Base-by-base conservation (phyloP, 2,888 invertebrate genomes). In the Diogma glabrata region DNA sequence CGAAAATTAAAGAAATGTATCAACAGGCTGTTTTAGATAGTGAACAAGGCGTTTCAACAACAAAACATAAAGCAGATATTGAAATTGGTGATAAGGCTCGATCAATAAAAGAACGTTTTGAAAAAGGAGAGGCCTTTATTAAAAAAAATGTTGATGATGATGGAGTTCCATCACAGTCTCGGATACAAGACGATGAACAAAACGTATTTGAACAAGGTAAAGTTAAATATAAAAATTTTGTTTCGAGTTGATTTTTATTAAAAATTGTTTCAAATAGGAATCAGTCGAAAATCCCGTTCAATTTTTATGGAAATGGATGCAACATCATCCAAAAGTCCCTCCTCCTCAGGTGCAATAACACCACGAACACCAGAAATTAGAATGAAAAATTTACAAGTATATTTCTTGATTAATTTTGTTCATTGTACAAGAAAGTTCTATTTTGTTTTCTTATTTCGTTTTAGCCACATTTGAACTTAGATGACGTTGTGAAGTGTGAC, bases 1-100 rank as follows among this genome's bases (percentile, higher is more conserved):
- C 83, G 0, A 88, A 88, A 63, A 86, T 92, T 71, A 92, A 91
- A 65, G 91, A 91, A 63, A 82, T 88, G 77, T 92, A 92, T 65
- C 91, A 92, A 63, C 89, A 90, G 63, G 91, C 91, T 0, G 87
- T 91, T 1, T 79, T 82, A 59, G 87, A 87, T 60, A 86, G 84
- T 53, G 87, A 86, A 65, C 78, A 80, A 61, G 70, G 75, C 17
- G 67, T 76, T 9, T 76, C 75, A 1, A 77, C 78, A 40, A 62
- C 74, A 1, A 75, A 75, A 7, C 78, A 76, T 60, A 75, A 65
- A 16, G 63, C 67, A 3, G 72, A 72, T 54, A 65, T 74, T 14
- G 71, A 74, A 52, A 65, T 72, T 52, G 70, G 75, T n/a, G 80
- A 77, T 51, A 76, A 75, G 49, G 72, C 81, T 0, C 73, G 77